Evolutionary conservation across 2,797 vertebrate species (phyloP), one percentile per base, ranked within the genome.

Genomic region (Pangasius krempfi): DNA sequence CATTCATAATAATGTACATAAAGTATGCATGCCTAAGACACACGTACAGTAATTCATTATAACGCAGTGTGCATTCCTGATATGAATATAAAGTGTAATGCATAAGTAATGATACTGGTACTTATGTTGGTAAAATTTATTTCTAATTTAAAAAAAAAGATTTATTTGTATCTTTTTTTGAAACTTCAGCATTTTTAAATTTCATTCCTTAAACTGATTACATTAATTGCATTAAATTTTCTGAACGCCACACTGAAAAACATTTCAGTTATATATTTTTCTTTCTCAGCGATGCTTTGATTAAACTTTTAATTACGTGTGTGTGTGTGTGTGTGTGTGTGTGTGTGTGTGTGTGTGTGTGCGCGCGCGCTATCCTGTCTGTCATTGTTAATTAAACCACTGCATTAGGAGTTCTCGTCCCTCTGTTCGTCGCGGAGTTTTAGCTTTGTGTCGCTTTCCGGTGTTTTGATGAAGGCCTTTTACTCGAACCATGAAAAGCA

Each of bases 391-490:
- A 87, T 89, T 75, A 80, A 89, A 47, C 18, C 18, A 25, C 47
- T 70, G 54, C 8, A 86, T 60, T 66, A 82, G 56, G 64, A 47
- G 8, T 60, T 27, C 12, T 80, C 52, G 20, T n/a, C 27, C 40
- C 33, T 68, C 12, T 30, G 37, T 88, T 60, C 44, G 20, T 82
- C 10, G 37, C 52, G 16, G 62, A 81, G 16, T 52, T 44, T 84
- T 86, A 50, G 64, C 86, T 68, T 52, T 83, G 78, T 85, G 79
- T 88, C 86, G 72, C 88, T 73, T 56, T 80, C 85, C 52, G 79
- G 70, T 86, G 56, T 89, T 40, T 89, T 91, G 20, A 81, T 82
- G 40, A 86, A 88, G 75, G 79, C 80, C 85, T n/a, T 37, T 75
- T 82, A 87, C 54, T 80, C 25, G 62, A 81, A 80, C 70, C 79